Evolutionary conservation across 2,888 invertebrate species (phyloP).

Genomic region (Ormyrus labotus): DNA sequence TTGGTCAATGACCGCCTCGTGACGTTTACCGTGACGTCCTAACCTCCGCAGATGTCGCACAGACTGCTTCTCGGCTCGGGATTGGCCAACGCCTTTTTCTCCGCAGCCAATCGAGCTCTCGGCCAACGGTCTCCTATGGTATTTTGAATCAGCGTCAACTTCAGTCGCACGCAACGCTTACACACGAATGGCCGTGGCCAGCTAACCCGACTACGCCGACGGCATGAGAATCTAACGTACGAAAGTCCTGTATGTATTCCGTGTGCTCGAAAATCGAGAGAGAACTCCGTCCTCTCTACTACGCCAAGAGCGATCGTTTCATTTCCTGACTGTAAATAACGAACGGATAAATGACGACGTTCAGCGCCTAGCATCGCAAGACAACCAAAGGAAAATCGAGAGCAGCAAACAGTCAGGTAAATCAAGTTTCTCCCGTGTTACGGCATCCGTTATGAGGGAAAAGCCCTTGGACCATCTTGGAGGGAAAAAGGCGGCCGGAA

Average conservation of each 20-base stretch:
- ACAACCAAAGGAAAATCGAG: too few species aligned
- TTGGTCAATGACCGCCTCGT: too few species aligned
- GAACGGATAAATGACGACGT: conserved; percentile 25
- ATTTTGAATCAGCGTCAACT: conserved; percentile 51
- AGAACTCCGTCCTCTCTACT: neutral
- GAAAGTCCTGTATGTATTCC: neutral
- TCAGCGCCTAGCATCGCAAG: neutral
- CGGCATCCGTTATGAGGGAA: too few species aligned
- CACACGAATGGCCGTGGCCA: conserved; percentile 22
- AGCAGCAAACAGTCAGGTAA: too few species aligned
- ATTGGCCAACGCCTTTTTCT: conserved; percentile 20
- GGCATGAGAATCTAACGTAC: conserved; percentile 16
- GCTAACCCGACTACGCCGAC: neutral
- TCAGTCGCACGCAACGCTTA: conserved; percentile 45
- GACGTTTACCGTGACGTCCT: too few species aligned
- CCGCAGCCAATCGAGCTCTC: conserved; percentile 12
- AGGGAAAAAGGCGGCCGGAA: neutral
- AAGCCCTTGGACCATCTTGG: too few species aligned
- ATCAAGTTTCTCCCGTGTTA: too few species aligned
- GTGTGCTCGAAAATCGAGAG: too few species aligned
- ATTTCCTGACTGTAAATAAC: neutral
- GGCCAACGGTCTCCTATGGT: conserved; percentile 43
- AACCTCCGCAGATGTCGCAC: neutral
- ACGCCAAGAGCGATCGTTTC: neutral
- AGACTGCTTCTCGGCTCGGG: too few species aligned